Conservation (phyloP, 1,140 invertebrate genomes). For the Bombus fervidus region DNA sequence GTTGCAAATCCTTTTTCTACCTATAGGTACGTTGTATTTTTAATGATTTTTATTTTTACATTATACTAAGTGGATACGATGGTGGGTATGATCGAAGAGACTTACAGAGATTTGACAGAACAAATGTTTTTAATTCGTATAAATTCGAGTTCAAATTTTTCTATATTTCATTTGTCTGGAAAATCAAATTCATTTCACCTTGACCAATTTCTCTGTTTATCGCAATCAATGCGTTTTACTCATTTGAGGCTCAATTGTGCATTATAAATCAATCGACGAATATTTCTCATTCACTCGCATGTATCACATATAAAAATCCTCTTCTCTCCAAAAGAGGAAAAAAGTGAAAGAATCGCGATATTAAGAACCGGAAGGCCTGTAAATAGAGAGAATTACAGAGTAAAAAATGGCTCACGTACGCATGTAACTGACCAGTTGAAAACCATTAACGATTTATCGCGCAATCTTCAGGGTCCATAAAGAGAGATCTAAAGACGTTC, state of each 20-base stretch:
- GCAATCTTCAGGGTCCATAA: slow-evolving; percentile 6
- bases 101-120: too few relatives aligned
- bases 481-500: slow-evolving; percentile 51
- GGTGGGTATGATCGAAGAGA: too few relatives aligned
- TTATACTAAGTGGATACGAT: too few relatives aligned
- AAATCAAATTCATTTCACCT: background rate
- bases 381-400: background rate
- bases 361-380: background rate
- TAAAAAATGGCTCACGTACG: background rate
- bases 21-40: too few relatives aligned
- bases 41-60: too few relatives aligned
- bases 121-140: too few relatives aligned
- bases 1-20: too few relatives aligned
- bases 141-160: background rate
- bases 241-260: too few relatives aligned
- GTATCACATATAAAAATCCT: background rate
- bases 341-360: background rate
- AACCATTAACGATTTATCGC: slow-evolving; percentile 48
- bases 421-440: background rate
- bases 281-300: too few relatives aligned
- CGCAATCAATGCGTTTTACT: too few relatives aligned
- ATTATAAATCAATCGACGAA: too few relatives aligned
- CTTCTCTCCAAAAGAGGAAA: background rate
- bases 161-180: background rate
- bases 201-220: background rate